Conservation (phyloP, 2,888 invertebrate genomes). For the Acleris emargana region DNA sequence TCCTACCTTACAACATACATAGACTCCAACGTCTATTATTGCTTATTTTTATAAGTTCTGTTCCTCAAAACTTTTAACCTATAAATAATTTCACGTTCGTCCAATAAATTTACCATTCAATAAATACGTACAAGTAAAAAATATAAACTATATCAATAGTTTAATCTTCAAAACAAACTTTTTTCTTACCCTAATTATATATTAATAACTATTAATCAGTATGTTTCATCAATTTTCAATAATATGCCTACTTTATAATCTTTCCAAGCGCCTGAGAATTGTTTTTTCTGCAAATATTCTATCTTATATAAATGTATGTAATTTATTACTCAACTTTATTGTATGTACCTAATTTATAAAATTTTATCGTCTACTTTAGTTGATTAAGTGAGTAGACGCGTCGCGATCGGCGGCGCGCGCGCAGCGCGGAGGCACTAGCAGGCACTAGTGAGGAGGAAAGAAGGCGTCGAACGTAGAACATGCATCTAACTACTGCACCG, state of each 20-base stretch:
- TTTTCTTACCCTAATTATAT: slow-evolving; percentile 78
- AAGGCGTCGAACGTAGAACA: slow-evolving; percentile 63
- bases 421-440: slow-evolving; percentile 15
- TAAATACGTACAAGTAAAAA: slow-evolving; percentile 84
- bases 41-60: slow-evolving; percentile 83
- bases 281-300: slow-evolving; percentile 69
- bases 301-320: slow-evolving; percentile 71
- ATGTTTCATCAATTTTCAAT: slow-evolving; percentile 81
- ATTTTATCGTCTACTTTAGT: slow-evolving; percentile 67
- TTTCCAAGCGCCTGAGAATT: slow-evolving; percentile 81
- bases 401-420: neutral
- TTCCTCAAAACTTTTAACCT: slow-evolving; percentile 78
- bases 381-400: slow-evolving; percentile 54
- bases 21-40: slow-evolving; percentile 80
- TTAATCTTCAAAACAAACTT: slow-evolving; percentile 84
- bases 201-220: slow-evolving; percentile 83
- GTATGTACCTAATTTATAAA: slow-evolving; percentile 70
- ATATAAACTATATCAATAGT: slow-evolving; percentile 84
- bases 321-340: slow-evolving; percentile 64
- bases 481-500: slow-evolving; percentile 71
- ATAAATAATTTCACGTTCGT: slow-evolving; percentile 82
- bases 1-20: slow-evolving; percentile 81
- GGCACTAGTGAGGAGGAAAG: slow-evolving; percentile 64
- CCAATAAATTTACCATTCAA: slow-evolving; percentile 84
- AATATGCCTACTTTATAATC: slow-evolving; percentile 82